Percentiles rank a stretch among this genome's conserved stretches.
These are phyloP conservation scores for Chroicocephalus ridibundus DNA, from an alignment of 2,113 vertebrate species.

Conservation along the genomic window DNA sequence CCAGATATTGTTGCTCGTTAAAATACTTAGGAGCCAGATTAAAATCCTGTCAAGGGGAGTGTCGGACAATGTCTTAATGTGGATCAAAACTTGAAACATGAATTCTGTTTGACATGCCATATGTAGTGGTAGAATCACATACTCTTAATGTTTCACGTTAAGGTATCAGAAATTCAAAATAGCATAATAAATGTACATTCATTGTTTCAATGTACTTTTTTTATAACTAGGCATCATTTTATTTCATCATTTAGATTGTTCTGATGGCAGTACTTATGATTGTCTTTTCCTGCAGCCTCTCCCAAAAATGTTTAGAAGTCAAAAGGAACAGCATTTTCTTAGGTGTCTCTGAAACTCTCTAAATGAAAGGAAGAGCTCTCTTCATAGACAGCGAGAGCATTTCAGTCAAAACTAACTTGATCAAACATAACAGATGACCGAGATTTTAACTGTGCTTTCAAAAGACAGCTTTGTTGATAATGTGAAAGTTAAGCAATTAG, in stretches of 20 bases:
- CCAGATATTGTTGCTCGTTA: background rate
- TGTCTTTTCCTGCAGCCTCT: background rate
- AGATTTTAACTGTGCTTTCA: background rate
- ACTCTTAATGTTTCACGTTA: background rate
- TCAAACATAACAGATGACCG: background rate
- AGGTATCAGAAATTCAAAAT: background rate
- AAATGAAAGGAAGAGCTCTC: background rate
- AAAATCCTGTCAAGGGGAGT: background rate
- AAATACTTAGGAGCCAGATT: background rate
- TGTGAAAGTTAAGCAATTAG: conserved; percentile 1
- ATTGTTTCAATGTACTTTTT: background rate
- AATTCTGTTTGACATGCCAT: background rate
- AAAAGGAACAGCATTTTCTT: background rate
- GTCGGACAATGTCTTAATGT: background rate
- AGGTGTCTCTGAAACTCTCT: background rate
- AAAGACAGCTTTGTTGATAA: conserved; percentile 16
- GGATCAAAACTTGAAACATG: background rate
- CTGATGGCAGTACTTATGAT: background rate
- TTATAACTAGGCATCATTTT: background rate
- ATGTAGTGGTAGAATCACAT: background rate
- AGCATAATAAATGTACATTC: background rate
- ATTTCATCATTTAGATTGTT: background rate
- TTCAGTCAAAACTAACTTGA: conserved; percentile 2
- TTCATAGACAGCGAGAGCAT: background rate
- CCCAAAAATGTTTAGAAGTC: background rate